Evolutionary conservation across 2,113 vertebrate genomes (phyloP).

Genomic region (Tyto alba): DNA sequence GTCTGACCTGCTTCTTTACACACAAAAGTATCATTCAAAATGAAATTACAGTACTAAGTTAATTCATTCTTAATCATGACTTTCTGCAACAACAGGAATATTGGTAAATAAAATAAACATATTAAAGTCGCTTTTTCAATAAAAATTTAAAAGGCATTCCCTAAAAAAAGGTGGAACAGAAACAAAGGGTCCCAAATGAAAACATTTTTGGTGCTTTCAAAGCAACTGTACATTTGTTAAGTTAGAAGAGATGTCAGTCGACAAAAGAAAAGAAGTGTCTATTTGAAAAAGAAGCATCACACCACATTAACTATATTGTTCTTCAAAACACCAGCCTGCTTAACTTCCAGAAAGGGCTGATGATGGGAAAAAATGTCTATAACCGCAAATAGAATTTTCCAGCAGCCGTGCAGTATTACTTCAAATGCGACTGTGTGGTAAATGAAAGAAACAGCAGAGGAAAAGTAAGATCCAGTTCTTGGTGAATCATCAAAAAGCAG

Average conservation of each 20-base stretch:
- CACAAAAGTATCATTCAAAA: neutral
- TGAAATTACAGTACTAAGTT: neutral
- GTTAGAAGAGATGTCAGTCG: neutral
- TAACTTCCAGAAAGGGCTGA: slow-evolving; percentile 1
- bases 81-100: neutral
- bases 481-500: neutral
- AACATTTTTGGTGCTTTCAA: neutral
- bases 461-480: neutral
- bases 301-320: neutral
- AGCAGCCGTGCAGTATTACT: neutral
- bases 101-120: neutral
- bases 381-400: neutral
- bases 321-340: neutral
- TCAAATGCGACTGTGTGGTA: neutral
- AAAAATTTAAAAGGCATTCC: neutral
- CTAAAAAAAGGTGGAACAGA: neutral
- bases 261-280: neutral
- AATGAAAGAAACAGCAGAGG: neutral
- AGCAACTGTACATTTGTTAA: neutral
- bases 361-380: neutral
- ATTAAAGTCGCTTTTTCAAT: neutral
- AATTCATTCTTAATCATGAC: neutral
- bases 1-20: neutral
- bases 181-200: neutral
- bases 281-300: neutral